phyloP scores from a whole-genome alignment of 2,113 vertebrate species.

The Aphyosemion australe region DNA sequence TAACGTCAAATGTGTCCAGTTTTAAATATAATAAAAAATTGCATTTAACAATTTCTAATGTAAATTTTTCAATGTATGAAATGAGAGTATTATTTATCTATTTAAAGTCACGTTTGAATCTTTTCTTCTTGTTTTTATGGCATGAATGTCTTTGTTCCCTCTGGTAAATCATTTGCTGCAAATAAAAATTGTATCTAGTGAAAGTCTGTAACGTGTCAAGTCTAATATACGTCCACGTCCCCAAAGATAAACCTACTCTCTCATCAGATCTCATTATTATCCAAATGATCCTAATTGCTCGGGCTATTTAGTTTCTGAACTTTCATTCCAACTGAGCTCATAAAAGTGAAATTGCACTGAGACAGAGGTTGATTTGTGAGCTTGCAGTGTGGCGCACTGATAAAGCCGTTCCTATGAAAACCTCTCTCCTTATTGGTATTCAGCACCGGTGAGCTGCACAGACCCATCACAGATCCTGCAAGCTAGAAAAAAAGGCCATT shows the following conservation, averaged over 20 bases:
- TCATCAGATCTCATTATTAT: slow-evolving; percentile 43
- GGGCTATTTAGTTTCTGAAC: slow-evolving; percentile 61
- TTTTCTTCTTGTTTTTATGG: no score
- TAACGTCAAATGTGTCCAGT: no score
- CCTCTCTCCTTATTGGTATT: slow-evolving; percentile 65
- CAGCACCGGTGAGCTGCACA: slow-evolving; percentile 50
- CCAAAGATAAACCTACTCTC: slow-evolving; percentile 11
- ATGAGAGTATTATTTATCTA: no score
- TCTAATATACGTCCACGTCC: slow-evolving; percentile 1
- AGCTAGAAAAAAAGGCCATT: slow-evolving; percentile 42
- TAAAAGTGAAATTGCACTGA: slow-evolving; percentile 61
- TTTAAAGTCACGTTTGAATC: no score
- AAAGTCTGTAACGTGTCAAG: not conserved
- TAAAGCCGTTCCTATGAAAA: slow-evolving; percentile 53
- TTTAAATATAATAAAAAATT: no score
- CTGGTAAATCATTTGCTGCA: not conserved
- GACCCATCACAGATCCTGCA: slow-evolving; percentile 35
- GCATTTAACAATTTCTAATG: no score
- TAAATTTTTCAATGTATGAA: no score
- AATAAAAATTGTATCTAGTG: not conserved
- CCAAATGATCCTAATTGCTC: slow-evolving; percentile 62
- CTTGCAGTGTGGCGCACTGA: slow-evolving; percentile 38
- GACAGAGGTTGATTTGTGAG: slow-evolving; percentile 57
- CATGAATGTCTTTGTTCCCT: no score
- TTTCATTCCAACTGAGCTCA: slow-evolving; percentile 62